Evolutionary conservation across 2,113 vertebrate genomes (phyloP), one percentile per base, ranked within the genome.

Genomic region (Pogona vitticeps): DNA sequence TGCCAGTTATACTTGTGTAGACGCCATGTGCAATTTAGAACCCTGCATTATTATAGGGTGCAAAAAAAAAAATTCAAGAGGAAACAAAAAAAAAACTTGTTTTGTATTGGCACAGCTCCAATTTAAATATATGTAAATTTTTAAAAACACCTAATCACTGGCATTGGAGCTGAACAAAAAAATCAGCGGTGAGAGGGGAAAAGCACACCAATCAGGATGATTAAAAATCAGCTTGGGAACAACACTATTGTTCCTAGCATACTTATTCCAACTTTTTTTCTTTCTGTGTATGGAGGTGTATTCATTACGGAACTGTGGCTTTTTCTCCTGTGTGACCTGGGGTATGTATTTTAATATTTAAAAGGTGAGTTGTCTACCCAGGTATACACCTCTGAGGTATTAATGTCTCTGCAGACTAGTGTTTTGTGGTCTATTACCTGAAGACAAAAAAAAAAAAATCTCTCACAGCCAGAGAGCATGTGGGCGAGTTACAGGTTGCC

Each of bases 311-410:
- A 56, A 72, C 88, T 26, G 20, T 20, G 85, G 65, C 76, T 88
- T 82, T 88, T 76, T 70, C 8, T 2, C 20, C 85, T 76, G 7
- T 40, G 20, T 93, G 76, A 58, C 90, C 89, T 0, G 0, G 2
- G 65, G 73, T 85, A 6, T 7, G 84, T 38, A 33, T 40, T 91
- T 7, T 33, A 36, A 82, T 89, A 70, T 80, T 86, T 88, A 91
- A 92, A 92, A 68, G 0, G 76, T 80, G 82, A 84, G 88, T 68
- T 28, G 28, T 9, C 18, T 65, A 90, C 13, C 23, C 71, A 88
- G 31, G 90, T 94, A 88, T 90, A 92, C 87, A 89, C 71, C 87
- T 93, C 87, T 91, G 67, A 87, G 90, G 56, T 88, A 73, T 89
- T 88, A 85, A 82, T 90, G 90, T 92, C 92, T 92, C 56, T 88